A percentile compares a stretch with the other conserved stretches of the same genome.
Conservation (phyloP, 2,113 vertebrate genomes). For the Paracanthobrama guichenoti region DNA sequence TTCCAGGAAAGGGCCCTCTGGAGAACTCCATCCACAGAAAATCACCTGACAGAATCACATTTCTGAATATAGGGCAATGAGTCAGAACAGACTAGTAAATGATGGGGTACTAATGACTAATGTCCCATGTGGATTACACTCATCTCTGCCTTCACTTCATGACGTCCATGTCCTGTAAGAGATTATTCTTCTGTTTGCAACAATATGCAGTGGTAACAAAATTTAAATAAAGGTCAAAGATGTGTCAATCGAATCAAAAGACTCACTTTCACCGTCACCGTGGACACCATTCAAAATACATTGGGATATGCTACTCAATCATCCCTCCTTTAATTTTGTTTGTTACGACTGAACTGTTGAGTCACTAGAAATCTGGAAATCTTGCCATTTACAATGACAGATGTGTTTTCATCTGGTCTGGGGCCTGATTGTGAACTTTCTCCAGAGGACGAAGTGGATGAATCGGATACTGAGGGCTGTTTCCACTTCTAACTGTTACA, state of each 20-base stretch:
- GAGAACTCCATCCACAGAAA: conserved; percentile 24
- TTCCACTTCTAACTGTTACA: conserved; percentile 42
- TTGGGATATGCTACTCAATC: neutral
- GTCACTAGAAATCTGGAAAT: neutral
- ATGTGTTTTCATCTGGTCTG: conserved; percentile 43
- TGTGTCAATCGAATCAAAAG: neutral
- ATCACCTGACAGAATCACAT: conserved; percentile 42
- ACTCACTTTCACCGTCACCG: neutral
- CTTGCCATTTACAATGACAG: neutral
- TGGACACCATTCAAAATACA: neutral
- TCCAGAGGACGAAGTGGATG: conserved; percentile 43
- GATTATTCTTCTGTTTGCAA: conserved; percentile 11
- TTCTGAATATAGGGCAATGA: conserved; percentile 51
- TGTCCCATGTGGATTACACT: conserved; percentile 35
- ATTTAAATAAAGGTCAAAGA: conserved; percentile 3
- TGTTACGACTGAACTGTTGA: neutral
- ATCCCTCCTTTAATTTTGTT: neutral
- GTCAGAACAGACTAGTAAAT: conserved; percentile 30
- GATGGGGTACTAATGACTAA: conserved; percentile 44
- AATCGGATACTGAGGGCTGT: conserved; percentile 14
- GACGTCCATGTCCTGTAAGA: neutral
- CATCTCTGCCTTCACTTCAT: conserved; percentile 28
- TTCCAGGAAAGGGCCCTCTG: conserved; percentile 48
- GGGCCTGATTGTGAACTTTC: conserved; percentile 46
- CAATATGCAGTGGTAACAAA: neutral